Evolutionary conservation across 2,113 vertebrate genomes (phyloP).

Genomic region (Suncus etruscus): DNA sequence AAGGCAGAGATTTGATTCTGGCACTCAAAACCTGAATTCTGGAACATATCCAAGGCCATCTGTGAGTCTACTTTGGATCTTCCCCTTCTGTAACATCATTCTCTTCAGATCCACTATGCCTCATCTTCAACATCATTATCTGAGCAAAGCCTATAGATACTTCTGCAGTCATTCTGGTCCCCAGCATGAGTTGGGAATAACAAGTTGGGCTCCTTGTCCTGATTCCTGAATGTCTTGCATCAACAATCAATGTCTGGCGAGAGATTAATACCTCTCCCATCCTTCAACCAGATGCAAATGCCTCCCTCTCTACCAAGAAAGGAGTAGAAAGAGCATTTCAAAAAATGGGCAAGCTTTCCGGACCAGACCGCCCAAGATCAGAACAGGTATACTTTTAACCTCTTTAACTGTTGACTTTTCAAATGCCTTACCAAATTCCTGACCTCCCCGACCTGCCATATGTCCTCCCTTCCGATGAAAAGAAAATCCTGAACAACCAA

Average conservation of each 20-base stretch:
- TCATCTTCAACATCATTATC: not conserved
- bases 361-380: constrained; percentile 59
- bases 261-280: not conserved
- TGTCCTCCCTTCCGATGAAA: constrained; percentile 42
- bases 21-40: not conserved
- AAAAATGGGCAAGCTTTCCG: constrained; percentile 28
- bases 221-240: not conserved
- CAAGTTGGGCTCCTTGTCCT: not conserved
- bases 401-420: constrained; percentile 75
- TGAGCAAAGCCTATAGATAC: not conserved
- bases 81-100: not conserved
- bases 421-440: constrained; percentile 77
- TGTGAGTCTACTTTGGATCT: no score
- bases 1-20: not conserved
- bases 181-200: not conserved
- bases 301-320: constrained; percentile 15
- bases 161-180: no score
- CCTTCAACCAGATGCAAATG: not conserved
- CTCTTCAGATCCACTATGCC: not conserved
- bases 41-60: not conserved
- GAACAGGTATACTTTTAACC: constrained; percentile 72
- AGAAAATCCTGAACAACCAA: constrained; percentile 39
- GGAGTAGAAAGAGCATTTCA: constrained; percentile 19
- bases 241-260: not conserved
- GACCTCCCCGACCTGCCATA: constrained; percentile 68